These are phyloP conservation scores for Celastrina argiolus DNA, from an alignment of 2,888 invertebrate genomes.

Conservation along the genomic window DNA sequence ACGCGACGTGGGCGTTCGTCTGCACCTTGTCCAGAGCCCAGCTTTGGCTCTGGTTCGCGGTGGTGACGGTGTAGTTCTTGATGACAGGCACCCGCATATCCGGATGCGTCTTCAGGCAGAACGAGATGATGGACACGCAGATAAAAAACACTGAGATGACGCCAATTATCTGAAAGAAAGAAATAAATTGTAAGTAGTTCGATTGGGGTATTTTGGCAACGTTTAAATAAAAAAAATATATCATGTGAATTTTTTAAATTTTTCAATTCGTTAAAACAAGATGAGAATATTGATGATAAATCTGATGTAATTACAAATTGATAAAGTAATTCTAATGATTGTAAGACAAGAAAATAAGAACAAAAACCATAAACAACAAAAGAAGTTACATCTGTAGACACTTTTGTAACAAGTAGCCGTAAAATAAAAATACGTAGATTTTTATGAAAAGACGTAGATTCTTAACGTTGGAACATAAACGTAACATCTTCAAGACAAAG, in stretches of 20 bases:
- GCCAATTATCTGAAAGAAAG: conserved; percentile 92
- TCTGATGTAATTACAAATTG: not conserved
- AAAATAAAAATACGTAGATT: conserved; percentile 15
- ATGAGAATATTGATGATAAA: not conserved
- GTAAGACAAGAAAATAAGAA: not conserved
- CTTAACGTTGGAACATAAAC: conserved; percentile 1
- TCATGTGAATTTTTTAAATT: too few species aligned
- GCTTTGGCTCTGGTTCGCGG: conserved; percentile 83
- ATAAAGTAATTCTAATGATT: not conserved
- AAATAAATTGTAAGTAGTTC: not conserved
- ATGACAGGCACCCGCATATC: conserved; percentile 97
- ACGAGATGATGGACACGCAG: conserved; percentile 98
- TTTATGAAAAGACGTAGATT: conserved; percentile 20
- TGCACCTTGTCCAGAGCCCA: conserved; percentile 94
- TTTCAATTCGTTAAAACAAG: not conserved
- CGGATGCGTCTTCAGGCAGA: conserved; percentile 99
- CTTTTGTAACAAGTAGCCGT: not conserved
- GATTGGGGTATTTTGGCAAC: too few species aligned
- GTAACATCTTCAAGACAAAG: conserved; percentile 29
- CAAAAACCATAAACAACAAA: not conserved
- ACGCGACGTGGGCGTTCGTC: conserved; percentile 97
- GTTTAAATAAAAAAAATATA: too few species aligned
- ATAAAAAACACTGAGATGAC: conserved; percentile 99
- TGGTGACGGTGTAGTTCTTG: conserved; percentile 86
- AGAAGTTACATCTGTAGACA: not conserved